Evolutionary conservation across 2,113 vertebrate genomes (phyloP).

Genomic region (Vicugna pacos): DNA sequence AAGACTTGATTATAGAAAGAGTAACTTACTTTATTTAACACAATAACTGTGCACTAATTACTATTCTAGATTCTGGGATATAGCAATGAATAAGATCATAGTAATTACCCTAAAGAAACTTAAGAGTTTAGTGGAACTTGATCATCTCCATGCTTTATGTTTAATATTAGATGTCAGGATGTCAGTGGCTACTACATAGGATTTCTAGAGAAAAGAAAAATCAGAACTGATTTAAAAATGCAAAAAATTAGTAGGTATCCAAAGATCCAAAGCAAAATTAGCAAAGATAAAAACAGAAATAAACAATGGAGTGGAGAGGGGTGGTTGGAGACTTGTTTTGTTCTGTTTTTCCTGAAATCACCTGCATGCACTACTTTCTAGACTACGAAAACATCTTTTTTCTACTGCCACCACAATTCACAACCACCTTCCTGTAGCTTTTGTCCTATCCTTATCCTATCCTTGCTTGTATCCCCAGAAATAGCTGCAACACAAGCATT

Average conservation of each 20-base stretch:
- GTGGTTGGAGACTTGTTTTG: background rate
- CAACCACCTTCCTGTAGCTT: background rate
- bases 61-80: background rate
- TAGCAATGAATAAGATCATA: background rate
- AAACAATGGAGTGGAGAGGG: background rate
- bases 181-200: background rate
- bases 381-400: background rate
- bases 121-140: background rate
- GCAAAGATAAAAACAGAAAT: background rate
- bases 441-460: background rate
- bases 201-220: slow-evolving; percentile 4
- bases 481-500: background rate
- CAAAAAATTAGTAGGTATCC: background rate
- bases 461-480: background rate
- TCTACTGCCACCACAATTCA: background rate
- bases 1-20: background rate
- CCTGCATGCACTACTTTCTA: background rate
- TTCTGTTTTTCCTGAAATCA: background rate
- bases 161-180: background rate
- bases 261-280: slow-evolving; percentile 34
- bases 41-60: background rate
- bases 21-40: background rate
- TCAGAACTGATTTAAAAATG: background rate
- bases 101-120: slow-evolving; percentile 25
- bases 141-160: background rate